Conservation (phyloP, 2,888 invertebrate species). For the Patella depressa region DNA sequence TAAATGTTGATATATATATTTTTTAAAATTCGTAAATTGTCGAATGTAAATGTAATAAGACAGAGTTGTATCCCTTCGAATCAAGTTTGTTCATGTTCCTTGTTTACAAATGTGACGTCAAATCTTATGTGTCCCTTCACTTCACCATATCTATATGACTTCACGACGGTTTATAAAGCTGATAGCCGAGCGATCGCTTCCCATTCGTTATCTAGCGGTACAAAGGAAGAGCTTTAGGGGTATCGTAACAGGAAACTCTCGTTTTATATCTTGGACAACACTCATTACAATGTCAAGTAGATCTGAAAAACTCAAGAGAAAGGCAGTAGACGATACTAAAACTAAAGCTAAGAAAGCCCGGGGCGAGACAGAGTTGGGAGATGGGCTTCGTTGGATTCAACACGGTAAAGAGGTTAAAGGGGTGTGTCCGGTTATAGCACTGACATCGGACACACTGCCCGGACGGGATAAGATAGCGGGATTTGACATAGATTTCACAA, state of each 20-base stretch:
- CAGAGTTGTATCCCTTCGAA: constrained; percentile 20
- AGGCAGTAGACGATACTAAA: constrained; percentile 71
- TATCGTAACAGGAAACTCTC: too few relatives aligned
- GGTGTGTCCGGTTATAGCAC: constrained; percentile 51
- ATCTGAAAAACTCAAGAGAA: constrained; percentile 76
- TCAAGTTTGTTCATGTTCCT: constrained; percentile 13
- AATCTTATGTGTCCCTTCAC: not conserved
- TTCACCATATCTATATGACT: too few relatives aligned
- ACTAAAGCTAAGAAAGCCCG: constrained; percentile 56
- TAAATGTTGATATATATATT: too few relatives aligned
- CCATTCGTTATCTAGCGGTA: too few relatives aligned
- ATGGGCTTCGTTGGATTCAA: constrained; percentile 55
- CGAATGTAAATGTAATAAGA: not conserved
- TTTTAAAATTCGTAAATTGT: not conserved
- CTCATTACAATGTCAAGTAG: constrained; percentile 40
- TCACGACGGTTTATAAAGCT: constrained; percentile 13
- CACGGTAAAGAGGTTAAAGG: constrained; percentile 54
- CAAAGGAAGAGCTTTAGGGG: too few relatives aligned
- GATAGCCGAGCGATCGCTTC: not conserved
- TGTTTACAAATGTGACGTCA: constrained; percentile 26
- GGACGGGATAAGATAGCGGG: constrained; percentile 64
- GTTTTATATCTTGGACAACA: not conserved
- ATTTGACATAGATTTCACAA: constrained; percentile 70
- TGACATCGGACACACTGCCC: constrained; percentile 53
- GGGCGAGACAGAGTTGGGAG: constrained; percentile 61